These are phyloP conservation scores for Caracal caracal DNA, from an alignment of 2,113 vertebrate genomes.

Conservation along the genomic window DNA sequence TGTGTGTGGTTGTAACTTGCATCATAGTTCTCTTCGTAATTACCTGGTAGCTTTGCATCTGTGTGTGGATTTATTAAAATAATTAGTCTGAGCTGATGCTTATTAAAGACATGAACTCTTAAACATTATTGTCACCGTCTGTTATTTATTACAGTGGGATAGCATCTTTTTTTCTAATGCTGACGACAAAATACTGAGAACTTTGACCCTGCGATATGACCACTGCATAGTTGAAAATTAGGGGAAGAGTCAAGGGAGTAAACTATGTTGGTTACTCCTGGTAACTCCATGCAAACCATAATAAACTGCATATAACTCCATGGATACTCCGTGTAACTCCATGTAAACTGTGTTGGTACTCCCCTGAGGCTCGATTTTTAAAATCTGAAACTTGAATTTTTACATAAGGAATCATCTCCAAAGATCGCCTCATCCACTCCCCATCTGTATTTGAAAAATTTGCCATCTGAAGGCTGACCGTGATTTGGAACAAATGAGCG, in stretches of 20 bases:
- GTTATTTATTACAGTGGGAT: slow-evolving; percentile 45
- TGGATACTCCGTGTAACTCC: no score
- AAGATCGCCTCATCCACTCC: neutral
- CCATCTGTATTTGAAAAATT: neutral
- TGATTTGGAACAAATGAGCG: neutral
- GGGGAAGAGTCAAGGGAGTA: neutral
- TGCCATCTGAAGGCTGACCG: neutral
- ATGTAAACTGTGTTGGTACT: neutral
- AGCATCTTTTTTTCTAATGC: slow-evolving; percentile 24
- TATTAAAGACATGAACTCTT: slow-evolving; percentile 49
- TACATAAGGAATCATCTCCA: neutral
- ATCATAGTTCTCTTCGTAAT: neutral
- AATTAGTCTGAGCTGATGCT: slow-evolving; percentile 55
- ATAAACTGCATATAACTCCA: no score
- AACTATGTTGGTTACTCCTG: neutral
- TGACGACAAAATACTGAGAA: neutral
- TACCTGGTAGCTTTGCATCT: slow-evolving; percentile 26
- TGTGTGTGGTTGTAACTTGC: neutral
- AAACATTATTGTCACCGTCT: neutral
- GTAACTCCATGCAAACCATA: no score
- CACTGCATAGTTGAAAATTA: neutral
- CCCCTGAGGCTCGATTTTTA: neutral
- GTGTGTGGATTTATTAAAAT: slow-evolving; percentile 31
- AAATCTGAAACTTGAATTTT: slow-evolving; percentile 41
- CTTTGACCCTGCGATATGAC: neutral